Base-by-base conservation (phyloP, 2,888 invertebrate genomes). In the Ophion ventricosus region DNA sequence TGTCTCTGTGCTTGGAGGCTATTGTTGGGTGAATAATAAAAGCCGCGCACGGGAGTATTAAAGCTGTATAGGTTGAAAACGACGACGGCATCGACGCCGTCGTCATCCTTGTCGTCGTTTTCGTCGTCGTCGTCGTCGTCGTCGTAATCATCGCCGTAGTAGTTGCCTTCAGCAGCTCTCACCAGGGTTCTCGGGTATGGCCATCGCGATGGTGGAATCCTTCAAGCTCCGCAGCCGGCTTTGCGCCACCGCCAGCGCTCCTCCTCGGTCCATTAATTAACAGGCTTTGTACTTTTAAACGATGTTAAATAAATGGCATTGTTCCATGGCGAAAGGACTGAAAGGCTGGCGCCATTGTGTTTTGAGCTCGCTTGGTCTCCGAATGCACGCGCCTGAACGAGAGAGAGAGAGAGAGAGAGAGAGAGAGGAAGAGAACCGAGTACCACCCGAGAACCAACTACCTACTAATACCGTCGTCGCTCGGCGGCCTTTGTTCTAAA, bases 271-370 rank as follows among this genome's bases (percentile, higher is more conserved):
- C 92, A 93, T 93, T 93, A 93, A 93, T 93, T 93, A 93, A 93
- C 92, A 92, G 92, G 90, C 92, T 91, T 93, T 93, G 92, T 93
- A 92, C 91, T 92, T 92, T 93, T 93, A 93, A 93, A 93, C 92
- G 93, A 93, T 93, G 93, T 93, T 93, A 93, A 93, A 93, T 93
- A 93, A 93, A 93, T 91, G 92, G 90, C 87, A 91, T 93, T 93
- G 93, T 93, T 88, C 90, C 87, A 86, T 87, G 88, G 89, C 90
- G 90, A 92, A 92, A 92, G 90, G 90, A 91, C 90, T 91, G 91
- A 92, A 91, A 91, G 90, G 90, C 91, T 88, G 90, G 90, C 88
- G 90, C 91, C 91, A 93, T 93, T 93, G 91, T 92, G 89, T 88
- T 90, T 88, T 87, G 89, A 90, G 89, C 91, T 90, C 89, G 89